Conservation (phyloP, 2,797 vertebrate species). For the Gallirallus australis region DNA sequence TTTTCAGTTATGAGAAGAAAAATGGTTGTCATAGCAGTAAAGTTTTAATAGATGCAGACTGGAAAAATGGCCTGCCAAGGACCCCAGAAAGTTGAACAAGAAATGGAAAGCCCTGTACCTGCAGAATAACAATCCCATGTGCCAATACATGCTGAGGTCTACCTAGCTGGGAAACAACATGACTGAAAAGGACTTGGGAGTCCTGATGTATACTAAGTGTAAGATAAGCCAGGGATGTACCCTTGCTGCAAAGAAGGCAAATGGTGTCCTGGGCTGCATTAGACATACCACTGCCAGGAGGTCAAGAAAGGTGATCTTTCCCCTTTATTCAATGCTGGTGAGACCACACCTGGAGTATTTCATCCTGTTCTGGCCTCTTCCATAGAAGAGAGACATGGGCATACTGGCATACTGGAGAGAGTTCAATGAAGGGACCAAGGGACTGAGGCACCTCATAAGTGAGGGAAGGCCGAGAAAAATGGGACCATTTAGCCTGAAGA, state of each 20-base stretch:
- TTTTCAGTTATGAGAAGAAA: neutral
- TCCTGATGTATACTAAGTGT: neutral
- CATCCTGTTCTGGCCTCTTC: neutral
- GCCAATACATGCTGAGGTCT: neutral
- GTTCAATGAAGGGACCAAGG: neutral
- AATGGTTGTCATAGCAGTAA: neutral
- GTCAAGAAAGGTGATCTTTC: neutral
- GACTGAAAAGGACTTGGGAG: neutral
- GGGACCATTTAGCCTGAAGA: neutral
- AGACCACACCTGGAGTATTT: neutral
- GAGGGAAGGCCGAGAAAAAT: neutral
- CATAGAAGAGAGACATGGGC: accelerated
- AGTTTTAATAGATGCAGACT: neutral
- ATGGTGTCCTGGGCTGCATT: neutral
- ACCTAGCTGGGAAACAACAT: neutral
- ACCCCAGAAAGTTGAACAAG: neutral
- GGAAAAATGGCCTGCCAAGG: neutral
- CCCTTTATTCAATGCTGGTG: neutral
- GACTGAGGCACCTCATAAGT: too few species aligned
- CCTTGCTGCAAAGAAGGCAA: neutral
- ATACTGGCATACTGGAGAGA: neutral
- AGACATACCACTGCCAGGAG: neutral
- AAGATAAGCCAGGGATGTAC: neutral
- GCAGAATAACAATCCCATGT: neutral
- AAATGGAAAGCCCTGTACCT: neutral